Evolutionary conservation across 2,113 vertebrate genomes (phyloP).

Genomic region (Paracyprichromis sp.): DNA sequence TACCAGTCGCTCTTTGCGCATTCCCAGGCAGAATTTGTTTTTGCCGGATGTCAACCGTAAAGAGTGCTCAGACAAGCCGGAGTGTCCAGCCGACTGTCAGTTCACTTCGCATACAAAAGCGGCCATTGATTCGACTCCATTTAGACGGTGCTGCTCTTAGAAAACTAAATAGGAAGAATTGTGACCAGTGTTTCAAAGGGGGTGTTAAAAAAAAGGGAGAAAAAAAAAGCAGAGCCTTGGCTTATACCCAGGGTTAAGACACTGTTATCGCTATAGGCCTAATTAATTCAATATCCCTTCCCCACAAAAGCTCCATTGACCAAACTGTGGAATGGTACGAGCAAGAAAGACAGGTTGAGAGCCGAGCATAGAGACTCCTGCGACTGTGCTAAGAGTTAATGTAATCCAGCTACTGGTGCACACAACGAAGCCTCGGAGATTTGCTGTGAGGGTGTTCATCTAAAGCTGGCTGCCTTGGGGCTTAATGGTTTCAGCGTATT

Average conservation of each 20-base stretch:
- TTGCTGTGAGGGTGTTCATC: background rate
- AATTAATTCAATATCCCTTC: slow-evolving; percentile 43
- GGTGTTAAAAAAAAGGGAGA: background rate
- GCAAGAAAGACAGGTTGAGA: background rate
- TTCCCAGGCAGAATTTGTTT: background rate
- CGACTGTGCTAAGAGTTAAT: background rate
- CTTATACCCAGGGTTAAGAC: slow-evolving; percentile 17
- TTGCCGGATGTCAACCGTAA: background rate
- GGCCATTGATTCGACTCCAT: slow-evolving; percentile 42
- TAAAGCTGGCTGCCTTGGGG: background rate
- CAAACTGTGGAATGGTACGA: slow-evolving; percentile 14
- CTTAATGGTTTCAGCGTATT: background rate
- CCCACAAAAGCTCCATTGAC: slow-evolving; percentile 56
- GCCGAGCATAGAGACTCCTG: background rate
- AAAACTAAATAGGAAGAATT: slow-evolving; percentile 55
- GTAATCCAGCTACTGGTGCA: slow-evolving; percentile 5
- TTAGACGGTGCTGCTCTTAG: slow-evolving; percentile 30
- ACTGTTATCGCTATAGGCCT: slow-evolving; percentile 48
- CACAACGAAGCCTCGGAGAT: background rate
- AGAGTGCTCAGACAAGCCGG: slow-evolving; percentile 6
- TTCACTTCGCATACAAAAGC: slow-evolving; percentile 22
- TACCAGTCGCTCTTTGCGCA: background rate
- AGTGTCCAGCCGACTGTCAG: slow-evolving; percentile 16
- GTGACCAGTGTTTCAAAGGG: slow-evolving; percentile 50
- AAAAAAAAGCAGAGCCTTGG: slow-evolving; percentile 37